phyloP scores from a whole-genome alignment of 37 sponge, comb jelly and placozoan genomes.

The Tethya wilhelma region DNA sequence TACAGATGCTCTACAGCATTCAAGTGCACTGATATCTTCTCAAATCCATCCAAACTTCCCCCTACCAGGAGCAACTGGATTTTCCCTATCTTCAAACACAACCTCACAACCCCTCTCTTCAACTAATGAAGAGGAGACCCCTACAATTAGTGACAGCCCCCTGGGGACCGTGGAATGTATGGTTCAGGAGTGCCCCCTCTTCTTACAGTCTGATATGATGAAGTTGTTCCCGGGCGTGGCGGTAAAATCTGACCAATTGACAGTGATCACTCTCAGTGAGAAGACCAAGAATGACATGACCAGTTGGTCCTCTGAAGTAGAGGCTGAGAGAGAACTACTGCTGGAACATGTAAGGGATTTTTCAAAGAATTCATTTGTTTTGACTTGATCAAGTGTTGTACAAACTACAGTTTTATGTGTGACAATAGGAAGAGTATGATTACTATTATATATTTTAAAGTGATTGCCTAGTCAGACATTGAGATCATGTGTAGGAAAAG shows the following conservation, averaged over 20 bases:
- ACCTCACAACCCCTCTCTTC: too few species aligned
- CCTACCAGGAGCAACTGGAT: too few species aligned
- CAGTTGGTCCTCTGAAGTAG: constrained; percentile 61
- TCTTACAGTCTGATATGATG: constrained; percentile 54
- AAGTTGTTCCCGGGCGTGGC: constrained; percentile 73
- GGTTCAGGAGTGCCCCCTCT: constrained; percentile 73
- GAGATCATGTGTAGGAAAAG: too few species aligned
- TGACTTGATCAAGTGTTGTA: too few species aligned
- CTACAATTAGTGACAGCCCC: constrained; percentile 11
- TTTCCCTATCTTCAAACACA: too few species aligned
- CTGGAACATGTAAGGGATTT: constrained; percentile 73
- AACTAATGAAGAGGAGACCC: constrained; percentile 8
- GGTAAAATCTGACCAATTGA: constrained; percentile 22
- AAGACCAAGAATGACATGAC: constrained; percentile 82
- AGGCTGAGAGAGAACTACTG: constrained; percentile 81
- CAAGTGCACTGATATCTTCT: neutral
- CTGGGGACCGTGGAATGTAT: constrained; percentile 38
- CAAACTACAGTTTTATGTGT: too few species aligned
- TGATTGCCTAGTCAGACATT: too few species aligned
- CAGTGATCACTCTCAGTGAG: constrained; percentile 71
- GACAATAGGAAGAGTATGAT: too few species aligned
- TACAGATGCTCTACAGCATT: neutral
- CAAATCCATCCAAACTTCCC: neutral
- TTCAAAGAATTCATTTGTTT: too few species aligned
- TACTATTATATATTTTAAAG: too few species aligned